These are phyloP conservation scores for Drosophila novamexicana DNA, from an alignment of 1,140 invertebrate species.

Conservation along the genomic window DNA sequence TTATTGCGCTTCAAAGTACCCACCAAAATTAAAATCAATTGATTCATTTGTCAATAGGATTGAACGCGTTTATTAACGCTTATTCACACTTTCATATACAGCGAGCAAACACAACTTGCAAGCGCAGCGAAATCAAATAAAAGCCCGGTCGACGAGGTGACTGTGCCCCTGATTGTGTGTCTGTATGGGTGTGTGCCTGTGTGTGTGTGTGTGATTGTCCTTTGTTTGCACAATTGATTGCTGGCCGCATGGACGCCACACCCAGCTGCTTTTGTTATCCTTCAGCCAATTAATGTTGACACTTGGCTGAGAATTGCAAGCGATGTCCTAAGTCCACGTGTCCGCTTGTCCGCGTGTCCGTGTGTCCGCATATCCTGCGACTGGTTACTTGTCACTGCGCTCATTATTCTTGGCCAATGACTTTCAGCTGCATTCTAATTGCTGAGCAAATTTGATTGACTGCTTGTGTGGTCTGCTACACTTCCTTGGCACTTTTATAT, in stretches of 20 bases:
- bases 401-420: conserved; percentile 28
- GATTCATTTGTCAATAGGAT: conserved; percentile 63
- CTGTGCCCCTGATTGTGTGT: neutral
- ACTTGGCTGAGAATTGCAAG: conserved; percentile 55
- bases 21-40: conserved; percentile 43
- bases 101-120: conserved; percentile 44
- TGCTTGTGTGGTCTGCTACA: conserved; percentile 10
- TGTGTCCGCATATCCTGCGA: conserved; percentile 19
- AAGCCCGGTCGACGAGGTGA: conserved; percentile 28
- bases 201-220: conserved; percentile 12
- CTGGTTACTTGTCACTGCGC: conserved; percentile 33
- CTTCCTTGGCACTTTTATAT: neutral
- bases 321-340: conserved; percentile 24
- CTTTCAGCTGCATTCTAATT: conserved; percentile 38
- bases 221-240: conserved; percentile 78
- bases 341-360: conserved; percentile 7
- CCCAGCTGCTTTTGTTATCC: conserved; percentile 53
- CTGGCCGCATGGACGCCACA: conserved; percentile 42
- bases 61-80: conserved; percentile 50
- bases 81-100: conserved; percentile 60
- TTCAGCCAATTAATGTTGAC: conserved; percentile 74
- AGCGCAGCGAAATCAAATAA: conserved; percentile 45
- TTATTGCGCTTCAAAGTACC: conserved; percentile 8
- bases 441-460: conserved; percentile 32
- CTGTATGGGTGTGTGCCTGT: conserved; percentile 2